A percentile compares a stretch with the other conserved stretches of the same genome.
phyloP scores from a whole-genome alignment of 1,140 invertebrate species.

The Caerostris extrusa region DNA sequence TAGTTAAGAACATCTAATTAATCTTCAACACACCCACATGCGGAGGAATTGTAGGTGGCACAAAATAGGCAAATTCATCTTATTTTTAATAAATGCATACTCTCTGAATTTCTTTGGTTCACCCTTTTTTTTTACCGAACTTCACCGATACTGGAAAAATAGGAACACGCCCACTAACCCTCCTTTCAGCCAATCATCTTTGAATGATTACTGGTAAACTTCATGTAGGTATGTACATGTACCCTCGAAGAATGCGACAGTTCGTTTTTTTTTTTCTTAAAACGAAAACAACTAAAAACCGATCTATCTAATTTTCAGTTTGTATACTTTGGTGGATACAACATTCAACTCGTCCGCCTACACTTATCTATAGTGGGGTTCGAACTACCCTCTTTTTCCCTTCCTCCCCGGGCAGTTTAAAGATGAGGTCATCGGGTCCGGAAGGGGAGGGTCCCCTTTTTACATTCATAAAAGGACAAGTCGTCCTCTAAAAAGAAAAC shows the following conservation, averaged over 20 bases:
- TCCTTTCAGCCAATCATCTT: constrained; percentile 31
- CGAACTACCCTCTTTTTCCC: not conserved
- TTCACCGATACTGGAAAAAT: constrained; percentile 37
- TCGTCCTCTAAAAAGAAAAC: constrained; percentile 42
- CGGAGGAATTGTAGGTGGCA: not conserved
- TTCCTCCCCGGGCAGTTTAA: not conserved
- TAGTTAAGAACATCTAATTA: constrained; percentile 9
- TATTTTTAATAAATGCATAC: constrained; percentile 40
- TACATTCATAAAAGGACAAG: constrained; percentile 64
- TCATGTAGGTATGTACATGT: constrained; percentile 23
- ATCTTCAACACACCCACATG: constrained; percentile 8
- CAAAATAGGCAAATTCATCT: constrained; percentile 32
- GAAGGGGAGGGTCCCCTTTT: constrained; percentile 58
- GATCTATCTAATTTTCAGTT: constrained; percentile 44
- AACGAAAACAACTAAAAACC: constrained; percentile 23
- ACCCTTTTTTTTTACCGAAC: constrained; percentile 4
- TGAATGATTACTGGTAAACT: constrained; percentile 10
- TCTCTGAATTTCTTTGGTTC: not conserved
- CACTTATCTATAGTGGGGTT: not conserved
- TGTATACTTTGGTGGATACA: constrained; percentile 50
- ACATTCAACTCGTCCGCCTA: constrained; percentile 43
- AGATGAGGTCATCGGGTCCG: constrained; percentile 73
- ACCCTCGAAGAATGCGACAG: constrained; percentile 7
- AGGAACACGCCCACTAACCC: constrained; percentile 20
- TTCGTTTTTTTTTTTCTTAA: not conserved